phyloP scores from a whole-genome alignment of 2,113 vertebrate species.

The Odontesthes bonariensis region DNA sequence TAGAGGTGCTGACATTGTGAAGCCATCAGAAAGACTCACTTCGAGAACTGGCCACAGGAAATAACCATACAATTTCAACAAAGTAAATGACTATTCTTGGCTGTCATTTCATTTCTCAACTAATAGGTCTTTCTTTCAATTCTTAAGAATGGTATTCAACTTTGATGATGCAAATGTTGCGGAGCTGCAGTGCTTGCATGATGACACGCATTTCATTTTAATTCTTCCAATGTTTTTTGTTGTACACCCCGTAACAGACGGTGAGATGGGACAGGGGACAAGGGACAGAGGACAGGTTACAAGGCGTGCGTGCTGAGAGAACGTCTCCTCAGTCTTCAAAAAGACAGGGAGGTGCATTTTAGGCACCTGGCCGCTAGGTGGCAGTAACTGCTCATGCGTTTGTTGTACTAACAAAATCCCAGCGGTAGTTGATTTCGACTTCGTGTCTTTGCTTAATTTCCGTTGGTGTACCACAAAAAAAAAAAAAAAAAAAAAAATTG shows the following conservation, averaged over 20 bases:
- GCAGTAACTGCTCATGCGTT: slow-evolving; percentile 4
- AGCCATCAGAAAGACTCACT: neutral
- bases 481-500: too few species aligned
- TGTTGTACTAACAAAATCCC: neutral
- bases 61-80: neutral
- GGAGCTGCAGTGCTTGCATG: slow-evolving; percentile 10
- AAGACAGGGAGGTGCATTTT: slow-evolving; percentile 4
- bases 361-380: slow-evolving; percentile 59
- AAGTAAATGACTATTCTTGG: neutral
- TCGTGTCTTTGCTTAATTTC: neutral
- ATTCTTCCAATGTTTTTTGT: neutral
- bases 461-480: too few species aligned
- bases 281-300: slow-evolving; percentile 39
- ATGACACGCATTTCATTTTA: neutral
- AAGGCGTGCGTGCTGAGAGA: slow-evolving; percentile 60
- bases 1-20: neutral
- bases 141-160: slow-evolving; percentile 28
- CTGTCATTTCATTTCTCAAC: neutral
- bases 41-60: neutral
- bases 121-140: neutral
- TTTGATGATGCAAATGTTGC: slow-evolving; percentile 24
- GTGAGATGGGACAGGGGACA: slow-evolving; percentile 4
- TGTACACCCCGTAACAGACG: slow-evolving; percentile 8
- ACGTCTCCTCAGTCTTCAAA: slow-evolving; percentile 5
- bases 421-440: neutral